A percentile compares a stretch with the other conserved stretches of the same genome.
phyloP scores from a whole-genome alignment of 2,113 vertebrate species.

The Galbula dea region DNA sequence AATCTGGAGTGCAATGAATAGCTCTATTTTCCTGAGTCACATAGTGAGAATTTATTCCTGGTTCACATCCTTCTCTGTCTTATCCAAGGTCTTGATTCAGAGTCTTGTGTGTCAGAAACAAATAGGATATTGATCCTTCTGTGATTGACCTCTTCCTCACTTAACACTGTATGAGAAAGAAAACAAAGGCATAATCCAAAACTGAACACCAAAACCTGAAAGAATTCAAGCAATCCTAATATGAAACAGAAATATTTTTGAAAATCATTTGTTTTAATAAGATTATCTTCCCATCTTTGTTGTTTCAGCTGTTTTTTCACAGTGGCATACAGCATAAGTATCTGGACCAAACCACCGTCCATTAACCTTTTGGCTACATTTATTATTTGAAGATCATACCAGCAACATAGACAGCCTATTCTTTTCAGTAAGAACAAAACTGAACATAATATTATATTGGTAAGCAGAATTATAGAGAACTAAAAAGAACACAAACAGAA shows the following conservation, averaged over 20 bases:
- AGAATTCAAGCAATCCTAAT: neutral
- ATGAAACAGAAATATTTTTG: neutral
- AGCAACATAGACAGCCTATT: neutral
- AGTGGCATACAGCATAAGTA: neutral
- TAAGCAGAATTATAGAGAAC: neutral
- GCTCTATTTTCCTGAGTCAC: neutral
- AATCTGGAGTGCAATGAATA: neutral
- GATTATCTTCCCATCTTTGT: neutral
- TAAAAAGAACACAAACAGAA: neutral
- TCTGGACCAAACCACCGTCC: neutral
- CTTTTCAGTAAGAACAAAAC: neutral
- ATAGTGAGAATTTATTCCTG: neutral
- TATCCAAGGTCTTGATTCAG: neutral
- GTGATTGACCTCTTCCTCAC: neutral
- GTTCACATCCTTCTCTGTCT: neutral
- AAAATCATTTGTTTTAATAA: neutral
- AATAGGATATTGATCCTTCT: neutral
- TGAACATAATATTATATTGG: neutral
- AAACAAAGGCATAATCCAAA: neutral
- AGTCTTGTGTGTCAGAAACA: neutral
- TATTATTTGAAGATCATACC: neutral
- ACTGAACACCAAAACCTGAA: neutral
- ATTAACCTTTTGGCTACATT: neutral
- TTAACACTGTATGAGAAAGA: fast-evolving
- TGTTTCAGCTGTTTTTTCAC: neutral